Percentiles rank a stretch among this genome's conserved stretches.
Evolutionary conservation across 2,888 invertebrate genomes (phyloP).

Genomic region (Trachelus stipa): DNA sequence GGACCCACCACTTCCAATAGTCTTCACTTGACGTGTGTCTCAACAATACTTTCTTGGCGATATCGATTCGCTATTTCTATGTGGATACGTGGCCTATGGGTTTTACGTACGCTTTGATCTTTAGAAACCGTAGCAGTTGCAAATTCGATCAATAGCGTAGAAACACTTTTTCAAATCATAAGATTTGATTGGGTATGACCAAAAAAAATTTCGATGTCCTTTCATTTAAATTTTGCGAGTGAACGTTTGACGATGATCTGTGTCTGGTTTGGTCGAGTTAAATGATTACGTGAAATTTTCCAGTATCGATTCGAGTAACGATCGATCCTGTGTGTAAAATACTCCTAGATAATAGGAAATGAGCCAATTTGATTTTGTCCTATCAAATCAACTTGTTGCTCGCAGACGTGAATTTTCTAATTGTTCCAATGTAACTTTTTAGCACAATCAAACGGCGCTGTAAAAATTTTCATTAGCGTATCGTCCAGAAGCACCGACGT

Average conservation of each 20-base stretch:
- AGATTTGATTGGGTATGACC: not conserved
- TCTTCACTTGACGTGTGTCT: not conserved
- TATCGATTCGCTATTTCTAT: not conserved
- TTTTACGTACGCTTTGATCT: not conserved
- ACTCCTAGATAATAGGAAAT: not conserved
- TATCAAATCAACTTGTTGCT: too few species aligned
- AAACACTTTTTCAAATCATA: not conserved
- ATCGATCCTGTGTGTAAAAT: not conserved
- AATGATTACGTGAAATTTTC: not conserved
- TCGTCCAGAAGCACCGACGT: not conserved
- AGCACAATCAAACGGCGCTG: conserved; percentile 22
- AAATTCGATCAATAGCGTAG: not conserved
- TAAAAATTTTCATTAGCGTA: not conserved
- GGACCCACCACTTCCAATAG: not conserved
- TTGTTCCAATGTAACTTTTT: conserved; percentile 19
- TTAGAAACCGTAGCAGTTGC: not conserved
- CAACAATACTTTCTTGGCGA: not conserved
- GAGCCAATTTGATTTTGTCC: not conserved
- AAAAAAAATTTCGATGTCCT: not conserved
- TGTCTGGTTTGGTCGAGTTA: not conserved
- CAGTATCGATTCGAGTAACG: not conserved
- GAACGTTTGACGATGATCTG: not conserved
- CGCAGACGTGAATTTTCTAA: conserved; percentile 14
- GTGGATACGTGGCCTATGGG: not conserved
- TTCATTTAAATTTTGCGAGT: not conserved